Percentiles rank a stretch among this genome's conserved stretches.
Evolutionary conservation across 2,113 vertebrate genomes (phyloP).

Genomic region (Coptodon bakossiorum): DNA sequence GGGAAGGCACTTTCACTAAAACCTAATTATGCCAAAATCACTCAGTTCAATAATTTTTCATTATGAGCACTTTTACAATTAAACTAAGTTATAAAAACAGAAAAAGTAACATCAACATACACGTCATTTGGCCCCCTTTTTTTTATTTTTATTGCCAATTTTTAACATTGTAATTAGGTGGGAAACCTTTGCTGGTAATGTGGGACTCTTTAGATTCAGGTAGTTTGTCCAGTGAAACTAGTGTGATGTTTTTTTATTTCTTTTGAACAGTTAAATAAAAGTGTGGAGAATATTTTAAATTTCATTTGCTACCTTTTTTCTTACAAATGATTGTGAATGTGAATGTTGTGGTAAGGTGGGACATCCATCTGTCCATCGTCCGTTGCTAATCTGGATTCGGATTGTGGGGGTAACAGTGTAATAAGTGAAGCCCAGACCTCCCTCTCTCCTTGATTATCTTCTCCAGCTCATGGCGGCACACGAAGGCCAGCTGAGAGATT

Average conservation of each 20-base stretch:
- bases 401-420: not conserved
- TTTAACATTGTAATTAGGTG: not conserved
- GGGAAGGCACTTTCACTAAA: not conserved
- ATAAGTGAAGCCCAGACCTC: not conserved
- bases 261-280: not conserved
- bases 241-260: not conserved
- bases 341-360: not conserved
- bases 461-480: not conserved
- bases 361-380: not conserved
- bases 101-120: not conserved
- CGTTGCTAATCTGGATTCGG: not conserved
- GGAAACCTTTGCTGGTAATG: not conserved
- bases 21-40: not conserved
- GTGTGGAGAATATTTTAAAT: not conserved
- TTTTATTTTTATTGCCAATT: not conserved
- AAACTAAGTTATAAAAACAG: not conserved
- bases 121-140: not conserved
- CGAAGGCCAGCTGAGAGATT: not conserved
- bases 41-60: not conserved
- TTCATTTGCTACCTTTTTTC: not conserved
- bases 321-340: not conserved
- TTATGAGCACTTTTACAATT: not conserved
- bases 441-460: not conserved
- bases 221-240: not conserved
- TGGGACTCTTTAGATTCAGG: not conserved